Base-by-base conservation (phyloP, 2,113 vertebrate genomes). In the Bombycilla garrulus region DNA sequence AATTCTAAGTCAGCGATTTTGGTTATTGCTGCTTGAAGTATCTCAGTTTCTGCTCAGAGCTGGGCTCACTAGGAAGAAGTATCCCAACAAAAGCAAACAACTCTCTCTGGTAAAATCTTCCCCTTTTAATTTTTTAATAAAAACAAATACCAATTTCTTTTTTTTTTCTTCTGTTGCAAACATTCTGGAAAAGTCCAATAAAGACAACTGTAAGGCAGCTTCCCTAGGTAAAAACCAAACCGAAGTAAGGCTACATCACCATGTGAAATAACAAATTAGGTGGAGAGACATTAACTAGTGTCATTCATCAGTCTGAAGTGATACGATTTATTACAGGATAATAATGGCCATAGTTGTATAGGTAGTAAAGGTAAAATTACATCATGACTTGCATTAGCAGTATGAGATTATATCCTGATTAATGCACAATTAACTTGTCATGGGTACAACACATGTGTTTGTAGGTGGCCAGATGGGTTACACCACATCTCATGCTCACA, bases 401-500 rank as follows among this genome's bases (percentile, higher is more conserved):
- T 70, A 81, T 88, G 94, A 96, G 88, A 96, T 94, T 97, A 88
- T 97, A 84, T 90, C 92, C 95, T 97, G 96, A 97, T 92, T 93
- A 96, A 97, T 91, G 96, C 76, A 95, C 96, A 96, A 96, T 97
- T 95, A 97, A 95, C 91, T 95, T 93, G 88, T 96, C 95, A 73
- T 71, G 81, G 69, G 79, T 79, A 81, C 83, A 83, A 50, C 10
- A 65, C 93, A 54, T 54, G 88, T 93, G 91, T 96, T 96, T 86
- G 78, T 81, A 89, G 94, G 91, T 90, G 92, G 78, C 86, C 91
- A 92, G 93, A 95, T 92, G 95, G 90, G 90, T 95, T 94, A 91
- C n/a, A 13, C 74, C 64, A 24, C 5, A 9, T 90, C 82, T 94
- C 50, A 3, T 47, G 45, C 74, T 92, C 81, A 87, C 72, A 67